Conservation (phyloP, 2,113 vertebrate genomes). For the Oryzias javanicus region DNA sequence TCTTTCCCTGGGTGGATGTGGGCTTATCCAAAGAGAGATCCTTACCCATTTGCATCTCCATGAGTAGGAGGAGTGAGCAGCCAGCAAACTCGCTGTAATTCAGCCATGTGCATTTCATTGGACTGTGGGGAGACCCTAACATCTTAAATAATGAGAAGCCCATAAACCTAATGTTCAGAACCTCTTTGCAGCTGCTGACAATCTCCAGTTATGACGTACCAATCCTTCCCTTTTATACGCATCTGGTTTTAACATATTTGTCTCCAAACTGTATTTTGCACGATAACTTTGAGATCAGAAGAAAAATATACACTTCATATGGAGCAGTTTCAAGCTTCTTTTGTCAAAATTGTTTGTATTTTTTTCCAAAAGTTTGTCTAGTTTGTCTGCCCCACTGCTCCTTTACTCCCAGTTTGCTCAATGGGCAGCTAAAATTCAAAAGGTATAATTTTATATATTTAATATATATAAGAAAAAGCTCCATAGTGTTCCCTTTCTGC, state of each 20-base stretch:
- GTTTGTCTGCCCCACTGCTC: too few species aligned
- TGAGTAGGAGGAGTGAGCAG: constrained; percentile 54
- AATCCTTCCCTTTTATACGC: constrained; percentile 36
- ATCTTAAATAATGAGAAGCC: constrained; percentile 71
- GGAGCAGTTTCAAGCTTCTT: background rate
- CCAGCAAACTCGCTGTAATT: constrained; percentile 54
- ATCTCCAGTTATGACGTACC: constrained; percentile 49
- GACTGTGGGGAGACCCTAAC: constrained; percentile 65
- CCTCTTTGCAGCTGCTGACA: constrained; percentile 59
- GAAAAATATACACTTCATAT: background rate
- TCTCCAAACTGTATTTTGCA: constrained; percentile 11
- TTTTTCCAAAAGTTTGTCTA: too few species aligned
- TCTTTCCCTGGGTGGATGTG: constrained; percentile 26
- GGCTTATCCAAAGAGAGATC: constrained; percentile 32
- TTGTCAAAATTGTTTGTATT: too few species aligned
- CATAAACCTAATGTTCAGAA: constrained; percentile 66
- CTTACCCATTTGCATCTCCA: constrained; percentile 45
- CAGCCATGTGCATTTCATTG: constrained; percentile 66
- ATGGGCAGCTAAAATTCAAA: background rate
- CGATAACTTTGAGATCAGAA: constrained; percentile 8
- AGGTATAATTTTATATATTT: background rate
- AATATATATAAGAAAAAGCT: constrained; percentile 1
- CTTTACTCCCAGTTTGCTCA: too few species aligned
- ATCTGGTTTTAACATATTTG: constrained; percentile 38
- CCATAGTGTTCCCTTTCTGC: constrained; percentile 9